These are phyloP conservation scores for Ammodytes marinus DNA, from an alignment of 2,113 vertebrate species.

Conservation along the genomic window DNA sequence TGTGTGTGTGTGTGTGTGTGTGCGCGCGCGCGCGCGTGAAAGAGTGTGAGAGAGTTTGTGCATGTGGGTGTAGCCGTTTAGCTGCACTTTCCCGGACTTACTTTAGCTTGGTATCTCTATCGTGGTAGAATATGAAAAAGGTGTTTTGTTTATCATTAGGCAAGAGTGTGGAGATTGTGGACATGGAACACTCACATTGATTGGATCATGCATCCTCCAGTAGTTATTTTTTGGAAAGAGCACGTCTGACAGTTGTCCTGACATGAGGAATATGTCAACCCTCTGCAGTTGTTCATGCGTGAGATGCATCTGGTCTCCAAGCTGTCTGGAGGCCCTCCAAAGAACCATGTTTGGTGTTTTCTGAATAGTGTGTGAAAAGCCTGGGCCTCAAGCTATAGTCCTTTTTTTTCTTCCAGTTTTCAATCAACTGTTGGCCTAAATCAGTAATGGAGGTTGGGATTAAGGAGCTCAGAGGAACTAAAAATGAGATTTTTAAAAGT, in stretches of 20 bases:
- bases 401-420: slow-evolving; percentile 68
- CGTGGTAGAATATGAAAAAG: slow-evolving; percentile 55
- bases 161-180: slow-evolving; percentile 18
- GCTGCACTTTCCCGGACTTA: slow-evolving; percentile 36
- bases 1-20: slow-evolving; percentile 11
- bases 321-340: slow-evolving; percentile 56
- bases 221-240: slow-evolving; percentile 49
- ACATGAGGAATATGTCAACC: slow-evolving; percentile 67
- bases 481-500: slow-evolving; percentile 61
- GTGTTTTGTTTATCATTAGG: slow-evolving; percentile 49
- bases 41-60: neutral
- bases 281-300: slow-evolving; percentile 63
- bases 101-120: slow-evolving; percentile 42
- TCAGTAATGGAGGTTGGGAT: slow-evolving; percentile 70
- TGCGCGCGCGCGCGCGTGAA: neutral
- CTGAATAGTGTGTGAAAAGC: slow-evolving; percentile 67
- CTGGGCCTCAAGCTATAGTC: slow-evolving; percentile 48
- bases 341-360: slow-evolving; percentile 57
- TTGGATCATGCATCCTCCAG: slow-evolving; percentile 45
- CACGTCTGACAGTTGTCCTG: slow-evolving; percentile 59
- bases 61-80: slow-evolving; percentile 26
- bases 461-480: slow-evolving; percentile 61
- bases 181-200: slow-evolving; percentile 38
- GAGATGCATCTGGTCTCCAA: slow-evolving; percentile 65
- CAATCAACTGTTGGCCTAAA: slow-evolving; percentile 76